Conservation (phyloP, 2,113 vertebrate genomes). For the Rhynchopsitta pachyrhyncha region DNA sequence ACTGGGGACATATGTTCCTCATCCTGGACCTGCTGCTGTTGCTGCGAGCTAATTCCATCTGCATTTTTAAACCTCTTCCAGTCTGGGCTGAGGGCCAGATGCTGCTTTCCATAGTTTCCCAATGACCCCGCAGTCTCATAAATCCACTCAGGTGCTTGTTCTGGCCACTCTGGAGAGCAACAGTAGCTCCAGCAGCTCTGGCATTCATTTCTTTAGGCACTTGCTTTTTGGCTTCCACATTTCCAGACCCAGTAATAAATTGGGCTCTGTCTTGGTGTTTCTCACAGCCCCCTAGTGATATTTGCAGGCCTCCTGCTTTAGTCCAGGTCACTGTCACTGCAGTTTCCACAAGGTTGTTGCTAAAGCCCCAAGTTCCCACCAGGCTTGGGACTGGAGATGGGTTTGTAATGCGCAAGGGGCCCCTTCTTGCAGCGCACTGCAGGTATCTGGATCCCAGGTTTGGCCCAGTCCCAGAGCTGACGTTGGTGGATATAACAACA, state of each 20-base stretch:
- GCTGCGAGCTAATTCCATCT: constrained; percentile 2
- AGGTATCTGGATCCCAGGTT: not conserved
- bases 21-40: not conserved
- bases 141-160: not conserved
- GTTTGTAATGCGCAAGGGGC: not conserved
- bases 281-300: not conserved
- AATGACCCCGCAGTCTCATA: not conserved
- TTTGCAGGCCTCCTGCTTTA: not conserved
- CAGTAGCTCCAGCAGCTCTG: not conserved
- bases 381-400: not conserved
- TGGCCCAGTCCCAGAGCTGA: not conserved
- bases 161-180: not conserved
- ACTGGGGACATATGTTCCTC: not conserved
- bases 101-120: not conserved
- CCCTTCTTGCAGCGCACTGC: not conserved
- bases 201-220: not conserved
- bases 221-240: not conserved
- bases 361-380: not conserved
- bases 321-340: rapidly evolving
- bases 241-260: not conserved
- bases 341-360: not conserved
- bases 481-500: not conserved
- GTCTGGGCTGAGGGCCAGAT: constrained; percentile 28
- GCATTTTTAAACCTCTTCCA: not conserved
- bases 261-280: not conserved